These are phyloP conservation scores for Myotis davidii DNA, from an alignment of 2,113 vertebrate genomes.

Conservation along the genomic window DNA sequence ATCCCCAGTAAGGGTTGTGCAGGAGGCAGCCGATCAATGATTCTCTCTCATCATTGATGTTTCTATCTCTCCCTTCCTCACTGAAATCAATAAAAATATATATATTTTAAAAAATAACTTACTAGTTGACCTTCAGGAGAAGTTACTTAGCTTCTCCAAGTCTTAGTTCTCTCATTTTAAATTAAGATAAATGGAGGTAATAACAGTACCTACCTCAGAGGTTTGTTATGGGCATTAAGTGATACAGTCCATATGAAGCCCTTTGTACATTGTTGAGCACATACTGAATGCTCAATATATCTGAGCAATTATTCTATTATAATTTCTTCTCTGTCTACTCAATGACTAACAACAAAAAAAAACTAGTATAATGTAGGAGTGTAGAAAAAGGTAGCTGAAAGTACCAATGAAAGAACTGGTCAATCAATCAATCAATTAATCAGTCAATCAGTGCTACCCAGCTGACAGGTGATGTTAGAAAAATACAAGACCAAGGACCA, in stretches of 20 bases:
- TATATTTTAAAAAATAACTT: constrained; percentile 20
- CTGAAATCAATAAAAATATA: too few species aligned
- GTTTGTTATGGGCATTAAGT: not conserved
- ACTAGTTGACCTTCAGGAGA: not conserved
- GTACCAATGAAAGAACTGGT: not conserved
- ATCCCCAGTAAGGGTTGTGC: too few species aligned
- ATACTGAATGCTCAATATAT: not conserved
- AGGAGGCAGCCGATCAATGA: too few species aligned
- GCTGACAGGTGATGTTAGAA: not conserved
- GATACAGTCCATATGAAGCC: not conserved
- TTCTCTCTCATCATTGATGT: too few species aligned
- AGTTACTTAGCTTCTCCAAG: constrained; percentile 24
- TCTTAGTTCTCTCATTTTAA: not conserved
- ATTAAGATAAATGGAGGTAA: not conserved
- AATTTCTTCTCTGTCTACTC: not conserved
- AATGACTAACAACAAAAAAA: constrained; percentile 27
- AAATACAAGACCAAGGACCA: not conserved
- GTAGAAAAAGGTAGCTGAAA: not conserved
- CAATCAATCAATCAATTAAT: not conserved
- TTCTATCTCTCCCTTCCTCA: too few species aligned
- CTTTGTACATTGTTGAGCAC: not conserved
- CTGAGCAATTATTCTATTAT: not conserved
- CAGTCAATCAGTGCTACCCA: not conserved
- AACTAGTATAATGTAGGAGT: not conserved
- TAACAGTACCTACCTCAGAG: not conserved